Conservation (phyloP, 2,888 invertebrate genomes). For the Melanostoma mellinum region DNA sequence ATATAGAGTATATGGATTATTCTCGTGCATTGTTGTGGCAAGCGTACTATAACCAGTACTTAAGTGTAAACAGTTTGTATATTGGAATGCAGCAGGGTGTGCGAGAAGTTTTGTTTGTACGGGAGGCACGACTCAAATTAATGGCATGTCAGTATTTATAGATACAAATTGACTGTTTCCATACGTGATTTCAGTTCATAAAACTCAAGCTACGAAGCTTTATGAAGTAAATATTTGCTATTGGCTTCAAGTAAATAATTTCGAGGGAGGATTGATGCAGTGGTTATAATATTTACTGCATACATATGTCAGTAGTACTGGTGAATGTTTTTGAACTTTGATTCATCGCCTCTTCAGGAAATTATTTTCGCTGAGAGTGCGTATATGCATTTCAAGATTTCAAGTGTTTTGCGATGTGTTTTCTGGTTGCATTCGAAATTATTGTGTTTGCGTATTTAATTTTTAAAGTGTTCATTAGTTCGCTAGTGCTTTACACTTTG, state of each 20-base stretch:
- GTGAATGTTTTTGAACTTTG: too few relatives aligned
- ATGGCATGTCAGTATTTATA: conserved; percentile 64
- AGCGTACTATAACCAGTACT: background rate
- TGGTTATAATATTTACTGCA: background rate
- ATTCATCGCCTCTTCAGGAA: too few relatives aligned
- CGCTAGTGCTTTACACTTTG: too few relatives aligned
- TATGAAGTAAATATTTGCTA: conserved; percentile 23
- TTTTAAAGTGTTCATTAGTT: too few relatives aligned
- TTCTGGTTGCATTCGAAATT: too few relatives aligned
- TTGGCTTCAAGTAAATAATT: conserved; percentile 15
- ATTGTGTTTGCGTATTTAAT: too few relatives aligned
- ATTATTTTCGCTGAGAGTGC: too few relatives aligned
- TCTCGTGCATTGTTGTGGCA: conserved; percentile 13
- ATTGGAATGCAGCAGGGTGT: conserved; percentile 54
- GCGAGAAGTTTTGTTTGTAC: conserved; percentile 48
- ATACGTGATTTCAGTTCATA: conserved; percentile 64
- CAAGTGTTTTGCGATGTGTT: too few relatives aligned
- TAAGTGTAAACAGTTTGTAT: conserved; percentile 44
- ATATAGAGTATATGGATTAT: background rate
- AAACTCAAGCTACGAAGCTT: conserved; percentile 16
- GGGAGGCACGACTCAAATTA: conserved; percentile 62
- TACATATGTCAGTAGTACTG: background rate
- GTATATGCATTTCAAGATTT: too few relatives aligned
- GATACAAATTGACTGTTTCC: conserved; percentile 63
- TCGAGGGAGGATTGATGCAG: background rate